These are phyloP conservation scores for Hipparchia sbordonii DNA, from an alignment of 2,888 invertebrate genomes.

Conservation along the genomic window DNA sequence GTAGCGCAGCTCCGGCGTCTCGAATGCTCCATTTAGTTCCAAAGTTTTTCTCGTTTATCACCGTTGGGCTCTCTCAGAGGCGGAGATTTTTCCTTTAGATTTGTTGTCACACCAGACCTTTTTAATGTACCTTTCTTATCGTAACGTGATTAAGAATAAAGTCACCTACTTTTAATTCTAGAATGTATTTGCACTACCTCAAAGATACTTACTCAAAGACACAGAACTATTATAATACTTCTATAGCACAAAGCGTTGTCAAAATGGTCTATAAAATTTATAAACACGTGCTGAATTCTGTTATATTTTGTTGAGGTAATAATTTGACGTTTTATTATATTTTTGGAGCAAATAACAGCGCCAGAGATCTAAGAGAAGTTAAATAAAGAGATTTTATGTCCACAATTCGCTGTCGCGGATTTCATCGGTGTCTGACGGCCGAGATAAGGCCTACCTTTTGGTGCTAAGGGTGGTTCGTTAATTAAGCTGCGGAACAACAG, in stretches of 20 bases:
- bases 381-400: conserved; percentile 38
- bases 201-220: neutral
- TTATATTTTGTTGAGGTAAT: conserved; percentile 12
- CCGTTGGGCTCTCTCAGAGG: conserved; percentile 81
- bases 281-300: neutral
- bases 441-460: conserved; percentile 46
- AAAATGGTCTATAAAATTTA: neutral
- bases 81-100: conserved; percentile 83
- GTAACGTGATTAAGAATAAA: conserved; percentile 70
- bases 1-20: conserved; percentile 78
- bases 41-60: conserved; percentile 84
- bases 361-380: conserved; percentile 33
- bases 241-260: neutral
- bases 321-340: conserved; percentile 19
- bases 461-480: conserved; percentile 45
- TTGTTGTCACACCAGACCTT: conserved; percentile 84
- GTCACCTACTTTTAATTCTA: conserved; percentile 21
- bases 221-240: neutral
- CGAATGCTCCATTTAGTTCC: conserved; percentile 83
- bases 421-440: conserved; percentile 45
- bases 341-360: conserved; percentile 16
- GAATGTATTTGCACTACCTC: conserved; percentile 4
- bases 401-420: conserved; percentile 39
- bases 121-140: conserved; percentile 83
- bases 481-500: conserved; percentile 45